Percentiles rank a stretch among this genome's conserved stretches.
Conservation (phyloP, 2,797 vertebrate species). For the Acanthiza pusilla region DNA sequence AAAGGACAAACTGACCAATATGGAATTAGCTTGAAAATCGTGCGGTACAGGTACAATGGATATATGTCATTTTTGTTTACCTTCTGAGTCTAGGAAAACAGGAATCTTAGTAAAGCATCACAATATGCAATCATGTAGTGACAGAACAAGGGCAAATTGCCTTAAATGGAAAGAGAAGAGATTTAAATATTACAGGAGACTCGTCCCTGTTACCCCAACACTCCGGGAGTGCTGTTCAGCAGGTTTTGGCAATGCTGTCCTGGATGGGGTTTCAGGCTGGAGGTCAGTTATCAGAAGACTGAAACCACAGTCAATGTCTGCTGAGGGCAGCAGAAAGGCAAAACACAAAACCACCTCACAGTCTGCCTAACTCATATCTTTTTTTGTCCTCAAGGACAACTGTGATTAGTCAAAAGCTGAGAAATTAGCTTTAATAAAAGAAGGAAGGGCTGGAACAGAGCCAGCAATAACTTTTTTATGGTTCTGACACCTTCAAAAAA, state of each 20-base stretch:
- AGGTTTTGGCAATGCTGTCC: neutral
- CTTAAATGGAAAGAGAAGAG: neutral
- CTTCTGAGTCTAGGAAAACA: neutral
- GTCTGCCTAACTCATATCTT: neutral
- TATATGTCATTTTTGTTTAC: neutral
- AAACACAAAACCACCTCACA: neutral
- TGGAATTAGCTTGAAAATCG: neutral
- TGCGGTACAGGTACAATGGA: neutral
- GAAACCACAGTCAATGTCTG: neutral
- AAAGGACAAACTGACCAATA: neutral
- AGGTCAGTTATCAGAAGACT: neutral
- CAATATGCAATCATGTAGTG: neutral
- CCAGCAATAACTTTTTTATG: neutral
- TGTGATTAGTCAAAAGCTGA: neutral
- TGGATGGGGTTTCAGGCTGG: neutral
- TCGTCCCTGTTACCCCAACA: neutral
- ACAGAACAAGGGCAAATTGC: neutral
- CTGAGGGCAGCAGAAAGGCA: neutral
- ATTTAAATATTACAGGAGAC: neutral
- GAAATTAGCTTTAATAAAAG: neutral
- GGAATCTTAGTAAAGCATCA: neutral
- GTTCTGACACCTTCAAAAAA: neutral
- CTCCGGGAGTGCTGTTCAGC: neutral
- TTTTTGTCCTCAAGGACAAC: neutral
- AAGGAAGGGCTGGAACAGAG: neutral